Evolutionary conservation across 2,888 invertebrate species (phyloP).

Genomic region (Cylloceria caligata): DNA sequence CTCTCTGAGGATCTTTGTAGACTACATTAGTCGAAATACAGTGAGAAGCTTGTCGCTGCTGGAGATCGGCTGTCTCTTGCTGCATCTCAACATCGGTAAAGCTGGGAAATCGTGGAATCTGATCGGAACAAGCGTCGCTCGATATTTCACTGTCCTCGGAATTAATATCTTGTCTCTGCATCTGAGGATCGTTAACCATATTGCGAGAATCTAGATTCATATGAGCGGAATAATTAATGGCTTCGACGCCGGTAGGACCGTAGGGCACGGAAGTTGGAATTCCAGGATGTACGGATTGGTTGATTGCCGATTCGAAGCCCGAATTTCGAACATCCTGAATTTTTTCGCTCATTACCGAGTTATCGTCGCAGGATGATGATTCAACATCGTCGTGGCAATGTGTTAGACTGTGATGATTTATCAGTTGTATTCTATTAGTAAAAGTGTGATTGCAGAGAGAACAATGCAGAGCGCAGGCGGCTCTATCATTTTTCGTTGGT

Average conservation of each 20-base stretch:
- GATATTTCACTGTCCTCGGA: conserved; percentile 63
- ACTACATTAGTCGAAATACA: conserved; percentile 48
- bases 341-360: conserved; percentile 72
- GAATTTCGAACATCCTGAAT: conserved; percentile 73
- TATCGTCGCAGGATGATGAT: conserved; percentile 77
- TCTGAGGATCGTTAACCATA: conserved; percentile 65
- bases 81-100: conserved; percentile 61
- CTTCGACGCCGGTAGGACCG: conserved; percentile 48
- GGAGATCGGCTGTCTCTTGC: conserved; percentile 50
- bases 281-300: conserved; percentile 71
- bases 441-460: conserved; percentile 80
- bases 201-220: conserved; percentile 53
- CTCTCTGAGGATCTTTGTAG: conserved; percentile 63
- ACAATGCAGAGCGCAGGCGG: conserved; percentile 80
- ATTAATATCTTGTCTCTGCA: conserved; percentile 50
- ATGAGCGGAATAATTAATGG: conserved; percentile 65
- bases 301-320: conserved; percentile 72
- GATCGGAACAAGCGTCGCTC: conserved; percentile 64
- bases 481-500: conserved; percentile 68
- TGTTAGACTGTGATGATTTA: conserved; percentile 78
- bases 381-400: conserved; percentile 77
- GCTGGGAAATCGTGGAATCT: conserved; percentile 59
- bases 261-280: conserved; percentile 76
- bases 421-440: conserved; percentile 77
- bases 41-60: conserved; percentile 49